Base-by-base conservation (phyloP, 2,888 invertebrate species). In the Julus scanicus region DNA sequence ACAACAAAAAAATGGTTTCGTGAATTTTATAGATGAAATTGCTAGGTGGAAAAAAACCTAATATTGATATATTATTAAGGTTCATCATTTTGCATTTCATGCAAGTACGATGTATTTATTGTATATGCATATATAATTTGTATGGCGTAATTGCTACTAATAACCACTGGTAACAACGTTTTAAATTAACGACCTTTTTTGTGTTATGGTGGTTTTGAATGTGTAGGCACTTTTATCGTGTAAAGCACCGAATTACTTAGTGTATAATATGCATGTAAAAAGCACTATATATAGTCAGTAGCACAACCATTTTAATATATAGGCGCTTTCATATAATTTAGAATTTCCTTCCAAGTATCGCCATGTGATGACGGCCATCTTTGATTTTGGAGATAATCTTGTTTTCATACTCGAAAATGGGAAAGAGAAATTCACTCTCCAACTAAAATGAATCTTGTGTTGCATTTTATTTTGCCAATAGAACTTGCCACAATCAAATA, bases 161-260 rank as follows among this genome's bases (percentile, higher is more conserved):
- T 29, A 71, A 29, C 71, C 71, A 71, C 71, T 29, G 71, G 71
- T 71, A 71, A 71, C 71, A 71, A n/a, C 71, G 71, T 29, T 71
- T 71, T 71, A 29, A n/a, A 71, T 71, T 71, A 71, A 71, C 29
- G 71, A 29, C 11, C 11, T 8, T 29, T 29, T 29, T 71, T 71
- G 29, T 71, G 29, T 71, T 71, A 29, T 71, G 29, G 29, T 71
- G 29, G n/a, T 29, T 20, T 29, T 71, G 29, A 11, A 29, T 57
- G 3, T 57, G 6, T 13, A 71, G n/a, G 3, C 71, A 11, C 71
- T 71, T 29, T 71, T 71, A 71, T 71, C 71, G 11, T 71, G 71
- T 71, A 71, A 71, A 29, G 71, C 71, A 71, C 71, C 29, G 29
- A 71, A 71, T 71, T 20, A 57, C n/a, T 9, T 29, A 1, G 29